A percentile compares a stretch with the other conserved stretches of the same genome.
Conservation (phyloP, 92 coral and sea anemone species). For the Palythoa heliodiscus region DNA sequence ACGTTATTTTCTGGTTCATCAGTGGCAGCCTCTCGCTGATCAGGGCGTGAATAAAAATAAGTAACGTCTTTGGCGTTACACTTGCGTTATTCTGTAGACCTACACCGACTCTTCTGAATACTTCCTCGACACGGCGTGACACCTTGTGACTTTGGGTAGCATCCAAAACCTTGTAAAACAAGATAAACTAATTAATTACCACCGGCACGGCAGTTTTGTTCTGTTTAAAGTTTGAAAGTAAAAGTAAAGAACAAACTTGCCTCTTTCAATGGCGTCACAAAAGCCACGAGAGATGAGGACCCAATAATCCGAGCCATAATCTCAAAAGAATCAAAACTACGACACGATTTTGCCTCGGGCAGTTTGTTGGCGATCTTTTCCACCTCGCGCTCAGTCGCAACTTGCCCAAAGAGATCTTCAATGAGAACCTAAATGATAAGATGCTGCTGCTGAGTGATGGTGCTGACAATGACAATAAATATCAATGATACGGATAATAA, state of each 20-base stretch:
- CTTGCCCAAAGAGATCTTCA: conserved; percentile 92
- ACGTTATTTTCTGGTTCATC: conserved; percentile 55
- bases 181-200: neutral
- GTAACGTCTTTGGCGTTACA: conserved; percentile 68
- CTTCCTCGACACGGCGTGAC: conserved; percentile 87
- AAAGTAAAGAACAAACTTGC: conserved; percentile 49
- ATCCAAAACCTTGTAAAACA: conserved; percentile 73
- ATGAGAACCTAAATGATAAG: conserved; percentile 67
- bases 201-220: neutral
- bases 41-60: conserved; percentile 83
- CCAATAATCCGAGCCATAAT: conserved; percentile 75
- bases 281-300: conserved; percentile 62
- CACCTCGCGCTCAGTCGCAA: conserved; percentile 91
- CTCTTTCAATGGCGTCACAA: conserved; percentile 89
- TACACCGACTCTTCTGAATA: conserved; percentile 78
- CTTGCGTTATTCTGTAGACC: conserved; percentile 81
- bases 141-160: conserved; percentile 89
- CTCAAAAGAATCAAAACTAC: conserved; percentile 90
- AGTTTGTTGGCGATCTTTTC: conserved; percentile 92
- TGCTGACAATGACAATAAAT: no score
- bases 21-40: conserved; percentile 78
- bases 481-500: no score
- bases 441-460: neutral
- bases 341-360: conserved; percentile 90
- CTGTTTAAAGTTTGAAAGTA: neutral